These are phyloP conservation scores for Phyllostomus hastatus DNA, from an alignment of 2,113 vertebrate genomes.

Conservation along the genomic window DNA sequence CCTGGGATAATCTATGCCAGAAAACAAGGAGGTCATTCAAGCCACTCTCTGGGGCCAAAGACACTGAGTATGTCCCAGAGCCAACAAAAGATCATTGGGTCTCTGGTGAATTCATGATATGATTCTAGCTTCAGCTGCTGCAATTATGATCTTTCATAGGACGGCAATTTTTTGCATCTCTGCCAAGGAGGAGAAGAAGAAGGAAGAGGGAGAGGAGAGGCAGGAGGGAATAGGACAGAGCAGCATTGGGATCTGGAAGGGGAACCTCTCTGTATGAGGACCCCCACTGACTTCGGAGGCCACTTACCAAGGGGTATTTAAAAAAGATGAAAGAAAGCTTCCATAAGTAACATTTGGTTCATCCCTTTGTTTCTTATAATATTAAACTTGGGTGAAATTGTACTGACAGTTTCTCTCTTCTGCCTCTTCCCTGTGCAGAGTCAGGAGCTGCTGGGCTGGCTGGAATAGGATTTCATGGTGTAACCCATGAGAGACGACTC, in stretches of 20 bases:
- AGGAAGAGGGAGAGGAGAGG: conserved; percentile 30
- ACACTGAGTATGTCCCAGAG: background rate
- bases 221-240: background rate
- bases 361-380: conserved; percentile 8
- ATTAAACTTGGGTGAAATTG: conserved; percentile 48
- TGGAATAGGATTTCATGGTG: conserved; percentile 72
- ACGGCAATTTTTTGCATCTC: background rate
- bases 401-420: conserved; percentile 23
- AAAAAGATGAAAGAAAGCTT: conserved; percentile 55
- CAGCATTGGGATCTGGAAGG: background rate
- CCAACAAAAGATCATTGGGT: conserved; percentile 33
- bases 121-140: background rate
- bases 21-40: conserved; percentile 41
- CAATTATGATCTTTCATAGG: conserved; percentile 16
- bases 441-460: conserved; percentile 53
- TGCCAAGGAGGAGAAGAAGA: background rate
- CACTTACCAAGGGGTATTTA: conserved; percentile 28
- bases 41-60: conserved; percentile 17
- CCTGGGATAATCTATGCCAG: background rate
- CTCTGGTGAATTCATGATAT: conserved; percentile 7
- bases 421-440: conserved; percentile 37
- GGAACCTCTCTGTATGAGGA: background rate
- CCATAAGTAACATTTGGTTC: conserved; percentile 59
- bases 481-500: conserved; percentile 58
- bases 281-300: background rate